Percentiles rank a stretch among this genome's conserved stretches.
Evolutionary conservation across 2,113 vertebrate species (phyloP).

Genomic region (Heloderma charlesbogerti): DNA sequence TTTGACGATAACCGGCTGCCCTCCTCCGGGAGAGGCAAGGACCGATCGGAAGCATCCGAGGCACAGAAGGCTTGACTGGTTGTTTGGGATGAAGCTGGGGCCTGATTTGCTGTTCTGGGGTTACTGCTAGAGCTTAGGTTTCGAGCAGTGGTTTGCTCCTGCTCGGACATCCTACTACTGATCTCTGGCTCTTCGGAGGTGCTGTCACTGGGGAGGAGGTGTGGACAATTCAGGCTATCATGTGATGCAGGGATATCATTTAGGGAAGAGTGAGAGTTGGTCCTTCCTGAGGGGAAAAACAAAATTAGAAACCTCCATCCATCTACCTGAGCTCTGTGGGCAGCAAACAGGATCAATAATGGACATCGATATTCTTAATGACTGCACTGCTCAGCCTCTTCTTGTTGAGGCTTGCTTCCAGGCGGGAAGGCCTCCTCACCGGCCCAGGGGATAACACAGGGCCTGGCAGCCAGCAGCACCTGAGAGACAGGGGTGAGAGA

Average conservation of each 20-base stretch:
- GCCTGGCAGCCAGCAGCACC: background rate
- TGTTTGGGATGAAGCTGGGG: background rate
- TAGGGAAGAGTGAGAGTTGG: conserved; percentile 1
- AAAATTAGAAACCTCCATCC: background rate
- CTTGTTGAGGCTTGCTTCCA: background rate
- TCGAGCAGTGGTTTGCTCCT: background rate
- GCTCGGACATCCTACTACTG: background rate
- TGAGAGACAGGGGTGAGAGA: background rate
- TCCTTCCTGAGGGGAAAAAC: conserved; percentile 39
- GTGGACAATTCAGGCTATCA: background rate
- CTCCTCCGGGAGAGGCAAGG: background rate
- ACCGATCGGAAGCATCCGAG: background rate
- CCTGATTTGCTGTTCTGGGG: background rate
- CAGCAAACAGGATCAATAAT: background rate
- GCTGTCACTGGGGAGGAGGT: background rate
- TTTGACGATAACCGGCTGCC: background rate
- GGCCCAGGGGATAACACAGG: background rate
- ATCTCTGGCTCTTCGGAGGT: background rate
- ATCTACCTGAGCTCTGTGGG: background rate
- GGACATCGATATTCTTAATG: background rate
- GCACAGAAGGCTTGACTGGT: background rate
- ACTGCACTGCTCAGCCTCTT: background rate
- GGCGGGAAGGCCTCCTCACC: background rate
- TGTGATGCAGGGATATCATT: background rate
- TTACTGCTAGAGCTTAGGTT: background rate